These are phyloP conservation scores for Anastatus disparis DNA, from an alignment of 1,140 invertebrate genomes.

Conservation along the genomic window DNA sequence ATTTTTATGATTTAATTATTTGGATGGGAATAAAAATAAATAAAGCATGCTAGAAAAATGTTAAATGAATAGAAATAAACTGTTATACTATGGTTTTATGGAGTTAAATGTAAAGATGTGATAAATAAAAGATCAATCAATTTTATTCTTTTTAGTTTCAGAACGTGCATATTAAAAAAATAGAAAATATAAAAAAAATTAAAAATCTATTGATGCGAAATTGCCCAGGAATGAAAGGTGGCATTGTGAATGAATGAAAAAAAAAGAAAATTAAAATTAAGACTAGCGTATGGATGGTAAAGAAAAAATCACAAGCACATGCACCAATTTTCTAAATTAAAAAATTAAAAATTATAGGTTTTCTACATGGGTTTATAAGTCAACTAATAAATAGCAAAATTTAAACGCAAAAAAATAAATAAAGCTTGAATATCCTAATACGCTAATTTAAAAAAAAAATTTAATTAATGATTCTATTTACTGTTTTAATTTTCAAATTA, in stretches of 20 bases:
- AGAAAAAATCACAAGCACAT: constrained; percentile 11
- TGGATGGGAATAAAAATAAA: neutral
- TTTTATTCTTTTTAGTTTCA: too few species aligned
- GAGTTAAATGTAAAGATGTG: too few species aligned
- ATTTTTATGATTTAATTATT: neutral
- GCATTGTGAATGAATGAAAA: too few species aligned
- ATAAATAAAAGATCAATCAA: too few species aligned
- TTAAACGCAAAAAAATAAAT: neutral
- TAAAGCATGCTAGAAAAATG: constrained; percentile 19
- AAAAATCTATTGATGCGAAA: too few species aligned
- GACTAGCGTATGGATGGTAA: neutral
- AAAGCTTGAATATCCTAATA: neutral
- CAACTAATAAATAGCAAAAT: neutral
- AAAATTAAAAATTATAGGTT: neutral
- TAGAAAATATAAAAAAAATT: too few species aligned
- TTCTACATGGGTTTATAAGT: neutral
- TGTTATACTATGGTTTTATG: too few species aligned
- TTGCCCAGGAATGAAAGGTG: too few species aligned
- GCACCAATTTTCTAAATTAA: neutral
- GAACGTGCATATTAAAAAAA: too few species aligned
- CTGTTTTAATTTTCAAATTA: too few species aligned
- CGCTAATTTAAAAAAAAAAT: too few species aligned
- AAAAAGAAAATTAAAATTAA: neutral
- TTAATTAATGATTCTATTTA: too few species aligned
- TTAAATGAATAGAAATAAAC: neutral